A percentile compares a stretch with the other conserved stretches of the same genome.
These are phyloP conservation scores for Montipora capitata DNA, from an alignment of 92 coral and sea anemone genomes.

Conservation along the genomic window DNA sequence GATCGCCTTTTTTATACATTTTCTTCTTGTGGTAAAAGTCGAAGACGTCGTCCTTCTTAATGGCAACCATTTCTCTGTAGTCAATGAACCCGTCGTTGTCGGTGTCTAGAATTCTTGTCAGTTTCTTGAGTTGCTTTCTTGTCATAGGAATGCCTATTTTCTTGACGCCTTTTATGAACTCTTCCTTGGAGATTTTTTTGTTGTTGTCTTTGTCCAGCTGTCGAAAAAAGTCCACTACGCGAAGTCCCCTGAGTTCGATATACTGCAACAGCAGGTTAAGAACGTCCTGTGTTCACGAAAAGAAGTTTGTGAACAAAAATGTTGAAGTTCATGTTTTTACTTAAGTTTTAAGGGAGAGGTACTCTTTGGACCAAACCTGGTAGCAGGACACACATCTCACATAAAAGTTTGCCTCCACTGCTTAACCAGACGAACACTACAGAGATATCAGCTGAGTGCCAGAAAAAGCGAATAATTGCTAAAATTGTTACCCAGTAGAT, in stretches of 20 bases:
- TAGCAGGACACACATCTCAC: no score
- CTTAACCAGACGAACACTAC: no score
- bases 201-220: slow-evolving; percentile 93
- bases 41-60: slow-evolving; percentile 86
- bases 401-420: no score
- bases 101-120: slow-evolving; percentile 87
- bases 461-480: no score
- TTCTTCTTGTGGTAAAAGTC: slow-evolving; percentile 93
- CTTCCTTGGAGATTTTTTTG: slow-evolving; percentile 90
- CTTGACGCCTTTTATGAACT: slow-evolving; percentile 94
- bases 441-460: no score
- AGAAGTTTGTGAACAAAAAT: no score
- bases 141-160: slow-evolving; percentile 96
- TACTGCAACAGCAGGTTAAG: slow-evolving; percentile 93
- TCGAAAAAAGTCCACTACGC: slow-evolving; percentile 93
- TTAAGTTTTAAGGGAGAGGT: no score
- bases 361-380: no score
- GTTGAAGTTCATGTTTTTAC: no score
- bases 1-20: slow-evolving; percentile 86
- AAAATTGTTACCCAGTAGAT: no score
- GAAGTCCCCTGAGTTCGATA: slow-evolving; percentile 95
- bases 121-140: slow-evolving; percentile 87
- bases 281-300: slow-evolving; percentile 78
- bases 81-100: slow-evolving; percentile 94
- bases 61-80: slow-evolving; percentile 95